Percentiles rank a stretch among this genome's conserved stretches.
Conservation (phyloP, 2,888 invertebrate genomes). For the Lochmaea crataegi region DNA sequence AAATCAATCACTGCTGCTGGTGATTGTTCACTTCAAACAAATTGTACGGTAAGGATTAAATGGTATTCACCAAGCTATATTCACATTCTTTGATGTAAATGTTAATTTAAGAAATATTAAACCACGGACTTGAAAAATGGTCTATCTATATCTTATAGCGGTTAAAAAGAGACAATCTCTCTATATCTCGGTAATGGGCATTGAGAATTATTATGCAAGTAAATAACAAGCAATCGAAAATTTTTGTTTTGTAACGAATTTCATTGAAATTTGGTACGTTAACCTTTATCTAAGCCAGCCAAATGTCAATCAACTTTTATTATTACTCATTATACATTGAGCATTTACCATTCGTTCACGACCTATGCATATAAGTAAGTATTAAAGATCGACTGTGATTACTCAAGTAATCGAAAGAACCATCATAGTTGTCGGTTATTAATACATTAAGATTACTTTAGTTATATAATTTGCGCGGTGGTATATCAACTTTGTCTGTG, state of each 20-base stretch:
- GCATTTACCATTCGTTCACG: conserved; percentile 3
- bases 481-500: neutral
- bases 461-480: neutral
- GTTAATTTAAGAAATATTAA: too few relatives aligned
- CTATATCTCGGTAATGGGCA: neutral
- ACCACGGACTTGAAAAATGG: too few relatives aligned
- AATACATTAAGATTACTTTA: conserved; percentile 2
- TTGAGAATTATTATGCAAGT: conserved; percentile 5
- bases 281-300: conserved; percentile 10
- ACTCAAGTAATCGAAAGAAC: conserved; percentile 8
- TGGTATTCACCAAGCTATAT: too few relatives aligned
- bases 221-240: neutral
- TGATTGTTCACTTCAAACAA: too few relatives aligned
- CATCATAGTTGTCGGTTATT: neutral
- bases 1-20: too few relatives aligned
- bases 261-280: conserved; percentile 7
- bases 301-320: conserved; percentile 15
- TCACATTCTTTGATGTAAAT: too few relatives aligned
- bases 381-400: neutral
- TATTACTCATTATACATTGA: neutral
- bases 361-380: neutral
- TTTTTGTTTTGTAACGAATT: conserved; percentile 3
- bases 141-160: neutral
- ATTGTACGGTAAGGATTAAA: too few relatives aligned
- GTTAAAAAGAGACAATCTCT: neutral